Conservation (phyloP, 2,888 invertebrate species). For the Cacoxenus indagator region DNA sequence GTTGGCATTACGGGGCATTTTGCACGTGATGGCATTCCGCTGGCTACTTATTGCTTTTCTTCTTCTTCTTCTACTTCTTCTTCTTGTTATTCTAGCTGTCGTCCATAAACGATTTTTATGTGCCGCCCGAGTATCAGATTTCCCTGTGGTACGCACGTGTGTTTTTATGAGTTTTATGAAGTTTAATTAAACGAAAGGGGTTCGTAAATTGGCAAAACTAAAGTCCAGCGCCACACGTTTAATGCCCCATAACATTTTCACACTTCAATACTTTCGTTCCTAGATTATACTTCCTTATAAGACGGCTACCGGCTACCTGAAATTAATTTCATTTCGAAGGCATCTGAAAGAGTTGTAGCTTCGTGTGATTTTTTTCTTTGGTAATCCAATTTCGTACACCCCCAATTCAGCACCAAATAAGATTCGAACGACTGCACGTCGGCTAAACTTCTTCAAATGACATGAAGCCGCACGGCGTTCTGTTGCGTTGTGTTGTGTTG, state of each 20-base stretch:
- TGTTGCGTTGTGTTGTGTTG: neutral
- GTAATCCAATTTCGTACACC: too few relatives aligned
- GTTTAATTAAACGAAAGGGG: neutral
- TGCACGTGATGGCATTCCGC: slow-evolving; percentile 4
- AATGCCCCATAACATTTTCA: neutral
- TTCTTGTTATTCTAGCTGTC: neutral
- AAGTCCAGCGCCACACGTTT: neutral
- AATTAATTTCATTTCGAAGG: neutral
- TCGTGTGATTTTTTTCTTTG: too few relatives aligned
- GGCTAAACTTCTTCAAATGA: neutral
- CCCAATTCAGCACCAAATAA: too few relatives aligned
- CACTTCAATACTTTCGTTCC: neutral
- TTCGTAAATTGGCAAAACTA: neutral
- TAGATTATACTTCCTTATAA: neutral
- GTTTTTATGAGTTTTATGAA: neutral
- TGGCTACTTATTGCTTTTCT: slow-evolving; percentile 14
- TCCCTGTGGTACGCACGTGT: neutral
- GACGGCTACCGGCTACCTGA: neutral
- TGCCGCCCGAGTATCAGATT: neutral
- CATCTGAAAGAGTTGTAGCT: too few relatives aligned
- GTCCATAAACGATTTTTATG: neutral
- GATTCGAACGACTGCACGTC: neutral
- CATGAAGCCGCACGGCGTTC: neutral
- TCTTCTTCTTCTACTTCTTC: neutral
- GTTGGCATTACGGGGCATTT: neutral